phyloP scores from a whole-genome alignment of 2,888 invertebrate genomes.

The Uropetala carovei region DNA sequence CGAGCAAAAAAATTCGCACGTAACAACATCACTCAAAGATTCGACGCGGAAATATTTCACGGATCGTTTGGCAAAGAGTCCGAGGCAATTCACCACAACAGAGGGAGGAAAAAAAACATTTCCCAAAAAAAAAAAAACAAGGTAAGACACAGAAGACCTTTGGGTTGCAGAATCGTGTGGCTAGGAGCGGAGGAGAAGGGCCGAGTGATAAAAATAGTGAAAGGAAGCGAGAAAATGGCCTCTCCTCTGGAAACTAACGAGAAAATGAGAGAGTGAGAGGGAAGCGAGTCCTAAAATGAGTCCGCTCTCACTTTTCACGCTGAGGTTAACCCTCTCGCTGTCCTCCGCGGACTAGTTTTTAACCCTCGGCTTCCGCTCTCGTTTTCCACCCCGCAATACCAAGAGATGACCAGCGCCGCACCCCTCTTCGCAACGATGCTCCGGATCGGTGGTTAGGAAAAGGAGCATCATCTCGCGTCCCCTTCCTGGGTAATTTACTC shows the following conservation, averaged over 20 bases:
- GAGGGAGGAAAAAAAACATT: neutral
- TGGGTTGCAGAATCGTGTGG: too few relatives aligned
- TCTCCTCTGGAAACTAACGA: conserved; percentile 10
- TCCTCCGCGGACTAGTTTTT: neutral
- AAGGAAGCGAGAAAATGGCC: neutral
- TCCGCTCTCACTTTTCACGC: conserved; percentile 27
- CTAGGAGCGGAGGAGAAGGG: neutral
- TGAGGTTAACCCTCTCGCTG: neutral
- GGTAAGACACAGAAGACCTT: too few relatives aligned
- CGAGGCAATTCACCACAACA: neutral
- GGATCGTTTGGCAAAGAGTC: neutral
- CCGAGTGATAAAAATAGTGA: conserved; percentile 13
- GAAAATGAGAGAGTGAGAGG: neutral
- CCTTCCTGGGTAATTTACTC: neutral
- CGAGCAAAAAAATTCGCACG: neutral
- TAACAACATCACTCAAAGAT: neutral
- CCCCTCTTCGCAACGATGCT: neutral
- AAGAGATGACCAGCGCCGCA: neutral
- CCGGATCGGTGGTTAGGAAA: neutral
- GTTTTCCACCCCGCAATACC: neutral
- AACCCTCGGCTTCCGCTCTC: neutral
- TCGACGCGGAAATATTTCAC: conserved; percentile 27
- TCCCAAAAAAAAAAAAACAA: neutral
- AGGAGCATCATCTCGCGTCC: neutral
- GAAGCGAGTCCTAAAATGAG: neutral